A percentile compares a stretch with the other conserved stretches of the same genome.
phyloP scores from a whole-genome alignment of 1,140 invertebrate species.

The Brachionus asplanchnoidis region DNA sequence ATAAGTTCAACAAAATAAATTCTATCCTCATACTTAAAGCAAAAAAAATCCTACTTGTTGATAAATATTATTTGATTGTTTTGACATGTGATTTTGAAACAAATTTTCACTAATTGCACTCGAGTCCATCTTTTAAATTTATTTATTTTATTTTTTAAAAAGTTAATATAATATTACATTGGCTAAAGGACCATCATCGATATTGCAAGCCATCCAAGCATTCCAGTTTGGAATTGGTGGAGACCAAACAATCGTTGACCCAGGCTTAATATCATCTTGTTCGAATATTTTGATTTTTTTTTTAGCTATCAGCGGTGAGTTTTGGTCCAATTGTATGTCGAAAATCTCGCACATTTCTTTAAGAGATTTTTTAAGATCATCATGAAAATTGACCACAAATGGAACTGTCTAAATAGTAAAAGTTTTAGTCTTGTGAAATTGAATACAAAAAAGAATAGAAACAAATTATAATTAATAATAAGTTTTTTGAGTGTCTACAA shows the following conservation, averaged over 20 bases:
- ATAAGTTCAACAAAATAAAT: no score
- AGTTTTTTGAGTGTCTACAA: no score
- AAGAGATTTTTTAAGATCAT: not conserved
- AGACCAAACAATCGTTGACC: slow-evolving; percentile 67
- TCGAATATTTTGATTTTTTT: not conserved
- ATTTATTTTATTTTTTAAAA: not conserved
- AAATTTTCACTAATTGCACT: not conserved
- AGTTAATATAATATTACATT: slow-evolving; percentile 56
- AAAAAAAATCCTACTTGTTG: not conserved
- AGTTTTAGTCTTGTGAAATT: not conserved
- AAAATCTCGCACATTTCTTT: not conserved
- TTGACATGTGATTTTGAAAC: not conserved
- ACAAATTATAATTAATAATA: no score
- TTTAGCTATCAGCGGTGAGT: not conserved
- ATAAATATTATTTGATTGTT: not conserved
- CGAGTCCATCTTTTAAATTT: not conserved
- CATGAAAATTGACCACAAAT: not conserved
- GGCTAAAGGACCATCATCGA: slow-evolving; percentile 84
- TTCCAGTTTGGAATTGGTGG: slow-evolving; percentile 93
- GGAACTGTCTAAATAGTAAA: not conserved
- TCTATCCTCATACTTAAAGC: no score
- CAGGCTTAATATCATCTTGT: not conserved
- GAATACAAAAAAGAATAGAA: no score
- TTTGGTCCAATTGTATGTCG: not conserved
- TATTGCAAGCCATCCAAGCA: slow-evolving; percentile 86